Percentiles rank a stretch among this genome's conserved stretches.
phyloP scores from a whole-genome alignment of 2,113 vertebrate species.

The Bothrops jararaca region DNA sequence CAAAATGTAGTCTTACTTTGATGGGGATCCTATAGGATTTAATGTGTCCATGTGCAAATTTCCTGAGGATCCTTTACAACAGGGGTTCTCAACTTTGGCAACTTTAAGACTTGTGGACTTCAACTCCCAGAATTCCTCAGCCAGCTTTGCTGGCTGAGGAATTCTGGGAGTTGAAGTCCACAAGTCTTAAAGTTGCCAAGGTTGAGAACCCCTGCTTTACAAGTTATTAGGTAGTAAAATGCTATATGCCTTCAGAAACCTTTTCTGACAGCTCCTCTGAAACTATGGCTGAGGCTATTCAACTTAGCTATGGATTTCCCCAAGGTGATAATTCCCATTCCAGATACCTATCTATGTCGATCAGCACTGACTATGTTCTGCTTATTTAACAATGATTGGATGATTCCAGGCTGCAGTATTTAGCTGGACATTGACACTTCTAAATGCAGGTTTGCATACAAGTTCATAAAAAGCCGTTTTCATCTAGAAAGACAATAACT shows the following conservation, averaged over 20 bases:
- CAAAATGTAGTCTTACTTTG: neutral
- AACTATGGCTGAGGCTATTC: neutral
- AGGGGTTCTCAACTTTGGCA: no score
- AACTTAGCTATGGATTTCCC: neutral
- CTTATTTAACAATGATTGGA: neutral
- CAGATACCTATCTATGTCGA: neutral
- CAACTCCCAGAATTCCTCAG: no score
- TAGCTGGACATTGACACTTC: neutral
- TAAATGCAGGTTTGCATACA: neutral
- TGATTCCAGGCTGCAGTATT: neutral
- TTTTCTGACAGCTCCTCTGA: neutral
- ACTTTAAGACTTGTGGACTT: no score
- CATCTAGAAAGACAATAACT: neutral
- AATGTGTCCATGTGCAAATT: neutral
- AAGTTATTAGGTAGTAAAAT: neutral
- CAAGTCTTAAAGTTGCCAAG: no score
- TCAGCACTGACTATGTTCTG: neutral
- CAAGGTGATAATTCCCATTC: neutral
- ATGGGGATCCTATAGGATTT: neutral
- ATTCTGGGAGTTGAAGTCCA: no score
- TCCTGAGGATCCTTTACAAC: neutral
- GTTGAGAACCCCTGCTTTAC: no score
- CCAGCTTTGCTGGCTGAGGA: no score
- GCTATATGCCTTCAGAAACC: neutral
- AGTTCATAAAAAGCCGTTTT: conserved; percentile 3